Conservation (phyloP, 92 coral and sea anemone species). For the Parazoanthus darwini region DNA sequence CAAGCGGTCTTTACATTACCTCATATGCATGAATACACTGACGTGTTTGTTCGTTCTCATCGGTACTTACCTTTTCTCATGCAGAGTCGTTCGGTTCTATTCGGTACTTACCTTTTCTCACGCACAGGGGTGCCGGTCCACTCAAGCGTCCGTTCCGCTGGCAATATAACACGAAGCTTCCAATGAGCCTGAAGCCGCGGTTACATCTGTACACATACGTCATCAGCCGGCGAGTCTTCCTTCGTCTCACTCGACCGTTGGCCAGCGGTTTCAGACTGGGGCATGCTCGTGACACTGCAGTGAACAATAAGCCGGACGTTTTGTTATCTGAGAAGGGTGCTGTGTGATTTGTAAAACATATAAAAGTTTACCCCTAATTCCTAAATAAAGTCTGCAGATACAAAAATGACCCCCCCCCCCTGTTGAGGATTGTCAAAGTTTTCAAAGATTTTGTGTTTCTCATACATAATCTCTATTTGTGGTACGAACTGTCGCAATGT, state of each 20-base stretch:
- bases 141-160: not conserved
- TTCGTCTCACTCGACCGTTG: not conserved
- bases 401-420: no score
- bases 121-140: not conserved
- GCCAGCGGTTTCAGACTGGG: constrained; percentile 1
- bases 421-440: no score
- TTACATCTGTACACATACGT: not conserved
- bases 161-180: not conserved
- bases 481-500: no score
- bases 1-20: no score
- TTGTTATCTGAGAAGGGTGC: no score
- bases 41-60: not conserved
- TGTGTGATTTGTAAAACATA: no score
- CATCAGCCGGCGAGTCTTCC: not conserved
- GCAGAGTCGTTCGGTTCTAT: not conserved
- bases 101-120: not conserved
- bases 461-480: no score
- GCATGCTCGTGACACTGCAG: not conserved
- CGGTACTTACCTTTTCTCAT: not conserved
- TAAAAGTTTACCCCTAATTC: no score
- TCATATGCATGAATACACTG: no score
- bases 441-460: no score
- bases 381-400: no score
- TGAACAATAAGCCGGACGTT: not conserved
- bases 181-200: not conserved